Percentiles rank a stretch among this genome's conserved stretches.
Conservation (phyloP, 1,140 invertebrate genomes). For the Campodea augens region DNA sequence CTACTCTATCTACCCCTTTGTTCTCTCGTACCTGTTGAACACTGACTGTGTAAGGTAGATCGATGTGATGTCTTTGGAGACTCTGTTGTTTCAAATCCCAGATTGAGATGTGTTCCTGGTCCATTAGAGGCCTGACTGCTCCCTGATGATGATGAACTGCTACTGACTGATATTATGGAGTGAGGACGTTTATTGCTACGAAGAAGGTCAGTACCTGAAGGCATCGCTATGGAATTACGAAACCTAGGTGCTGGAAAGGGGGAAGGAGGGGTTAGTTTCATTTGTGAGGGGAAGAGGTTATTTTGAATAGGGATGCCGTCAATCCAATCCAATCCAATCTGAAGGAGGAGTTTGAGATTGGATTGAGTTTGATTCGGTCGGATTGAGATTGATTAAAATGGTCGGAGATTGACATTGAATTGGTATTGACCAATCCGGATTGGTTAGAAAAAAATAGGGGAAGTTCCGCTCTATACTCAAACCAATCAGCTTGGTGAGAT, state of each 20-base stretch:
- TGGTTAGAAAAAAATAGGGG: no score
- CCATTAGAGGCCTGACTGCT: conserved; percentile 23
- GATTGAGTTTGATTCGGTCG: no score
- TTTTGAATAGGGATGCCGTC: no score
- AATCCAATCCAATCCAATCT: no score
- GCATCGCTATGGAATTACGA: conserved; percentile 49
- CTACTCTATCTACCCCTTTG: conserved; percentile 17
- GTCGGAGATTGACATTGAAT: no score
- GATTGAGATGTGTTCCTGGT: conserved; percentile 21
- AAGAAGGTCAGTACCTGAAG: conserved; percentile 37
- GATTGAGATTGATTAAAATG: no score
- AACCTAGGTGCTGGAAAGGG: conserved; percentile 42
- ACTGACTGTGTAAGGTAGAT: conserved; percentile 53
- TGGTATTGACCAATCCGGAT: no score
- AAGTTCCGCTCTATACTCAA: no score
- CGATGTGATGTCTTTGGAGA: conserved; percentile 41
- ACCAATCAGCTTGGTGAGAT: no score
- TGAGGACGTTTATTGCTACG: conserved; percentile 50
- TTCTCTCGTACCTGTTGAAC: conserved; percentile 39
- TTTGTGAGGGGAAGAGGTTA: no score
- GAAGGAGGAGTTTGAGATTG: no score
- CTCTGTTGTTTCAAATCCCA: conserved; percentile 25
- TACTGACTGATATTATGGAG: conserved; percentile 59
- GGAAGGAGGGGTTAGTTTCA: no score
- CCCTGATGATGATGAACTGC: conserved; percentile 31